phyloP scores from a whole-genome alignment of 2,113 vertebrate genomes.

The Dipodomys ordii region DNA sequence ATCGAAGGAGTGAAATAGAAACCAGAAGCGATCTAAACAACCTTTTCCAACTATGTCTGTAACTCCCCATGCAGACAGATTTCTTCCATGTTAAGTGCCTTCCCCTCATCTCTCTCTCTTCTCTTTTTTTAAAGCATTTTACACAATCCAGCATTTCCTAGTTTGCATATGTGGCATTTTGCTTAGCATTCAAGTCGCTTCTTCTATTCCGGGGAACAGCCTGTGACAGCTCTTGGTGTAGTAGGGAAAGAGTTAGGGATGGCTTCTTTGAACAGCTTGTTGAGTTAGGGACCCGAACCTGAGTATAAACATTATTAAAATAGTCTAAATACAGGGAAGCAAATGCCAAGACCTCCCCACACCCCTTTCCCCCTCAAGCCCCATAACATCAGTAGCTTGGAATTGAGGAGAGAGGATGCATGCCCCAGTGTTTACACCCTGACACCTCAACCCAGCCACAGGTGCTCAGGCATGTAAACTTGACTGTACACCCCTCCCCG shows the following conservation, averaged over 20 bases:
- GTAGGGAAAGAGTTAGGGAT: constrained; percentile 64
- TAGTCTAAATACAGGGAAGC: constrained; percentile 70
- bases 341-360: constrained; percentile 64
- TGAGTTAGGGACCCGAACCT: constrained; percentile 58
- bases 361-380: too few species aligned
- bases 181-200: constrained; percentile 81
- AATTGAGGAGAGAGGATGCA: constrained; percentile 45
- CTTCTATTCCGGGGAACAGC: constrained; percentile 77
- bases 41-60: constrained; percentile 67
- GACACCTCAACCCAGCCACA: constrained; percentile 52
- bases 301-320: constrained; percentile 82
- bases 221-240: constrained; percentile 65
- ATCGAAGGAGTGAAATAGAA: constrained; percentile 75
- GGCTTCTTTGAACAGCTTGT: constrained; percentile 78
- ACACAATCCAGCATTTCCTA: constrained; percentile 76
- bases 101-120: constrained; percentile 46
- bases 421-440: constrained; percentile 75
- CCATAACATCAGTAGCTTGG: constrained; percentile 19
- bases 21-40: constrained; percentile 64
- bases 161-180: constrained; percentile 83
- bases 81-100: constrained; percentile 70
- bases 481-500: not conserved
- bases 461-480: not conserved
- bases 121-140: constrained; percentile 41
- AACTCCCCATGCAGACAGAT: constrained; percentile 65